Evolutionary conservation across 1,140 invertebrate genomes (phyloP), one percentile per base, ranked within the genome.

Genomic region (Planococcus citri): DNA sequence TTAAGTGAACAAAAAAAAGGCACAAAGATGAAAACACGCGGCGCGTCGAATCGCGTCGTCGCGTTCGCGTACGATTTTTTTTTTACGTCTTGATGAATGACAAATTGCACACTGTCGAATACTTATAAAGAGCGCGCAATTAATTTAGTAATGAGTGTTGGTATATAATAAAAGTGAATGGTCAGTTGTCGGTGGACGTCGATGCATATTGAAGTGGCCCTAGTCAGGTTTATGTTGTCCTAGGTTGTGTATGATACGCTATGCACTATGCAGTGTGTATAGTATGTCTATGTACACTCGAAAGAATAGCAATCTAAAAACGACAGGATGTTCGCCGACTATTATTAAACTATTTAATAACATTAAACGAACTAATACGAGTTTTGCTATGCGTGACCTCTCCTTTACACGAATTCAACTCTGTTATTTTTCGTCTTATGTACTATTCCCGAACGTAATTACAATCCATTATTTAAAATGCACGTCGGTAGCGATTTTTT

Each of bases 331-430:
- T 51, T 51, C 41, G 41, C 41, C 41, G 41, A 51, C 41, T 51
- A 51, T 51, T 51, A 51, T 51, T 51, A 51, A 51, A 51, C 41
- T 51, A 51, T 51, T 51, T 51, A 51, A 51, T 51, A 51, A 51
- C 41, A 51, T 51, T 51, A 51, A 51, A 51, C 41, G 41, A 51
- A 51, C 41, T 51, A 51, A 51, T 51, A 51, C 41, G 41, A 51
- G 41, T 51, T 51, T 51, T 51, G 41, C 17, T 17, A 51, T 51
- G 41, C 41, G 41, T 51, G 41, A 51, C 41, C 41, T 51, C 41
- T 51, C 41, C 41, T 51, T 51, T 51, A 51, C 41, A 17, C 41
- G n/a, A 51, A 51, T 51, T 51, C 10, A 51, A 51, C 12, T 51
- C 41, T 51, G 41, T 51, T 51, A 51, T 51, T 51, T 51, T 51